phyloP scores from a whole-genome alignment of 2,797 vertebrate genomes.

The Sebastes vulpes region DNA sequence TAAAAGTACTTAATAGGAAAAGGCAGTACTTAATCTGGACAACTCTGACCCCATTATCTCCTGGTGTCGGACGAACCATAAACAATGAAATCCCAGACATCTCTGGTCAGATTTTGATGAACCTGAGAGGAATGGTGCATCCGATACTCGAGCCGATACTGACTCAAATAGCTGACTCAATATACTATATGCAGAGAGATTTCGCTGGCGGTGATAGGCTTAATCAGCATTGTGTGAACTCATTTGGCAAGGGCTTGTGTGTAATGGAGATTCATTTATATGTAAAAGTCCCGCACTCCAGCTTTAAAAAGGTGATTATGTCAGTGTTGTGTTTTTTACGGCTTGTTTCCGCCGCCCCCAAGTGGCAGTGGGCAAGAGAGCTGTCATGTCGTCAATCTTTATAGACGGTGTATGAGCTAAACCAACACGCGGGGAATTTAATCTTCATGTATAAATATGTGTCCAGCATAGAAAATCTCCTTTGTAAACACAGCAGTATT shows the following conservation, averaged over 20 bases:
- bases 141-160: no score
- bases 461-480: constrained; percentile 15
- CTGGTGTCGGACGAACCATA: background rate
- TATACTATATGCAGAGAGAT: no score
- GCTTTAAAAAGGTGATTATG: background rate
- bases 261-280: no score
- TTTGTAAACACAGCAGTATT: constrained; percentile 25
- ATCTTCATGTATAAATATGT: constrained; percentile 29
- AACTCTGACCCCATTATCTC: background rate
- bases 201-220: no score
- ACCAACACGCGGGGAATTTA: constrained; percentile 4
- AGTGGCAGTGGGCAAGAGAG: background rate
- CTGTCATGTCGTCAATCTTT: no score
- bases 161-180: no score
- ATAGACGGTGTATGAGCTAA: background rate
- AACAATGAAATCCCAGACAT: background rate
- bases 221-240: no score
- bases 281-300: background rate
- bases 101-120: background rate
- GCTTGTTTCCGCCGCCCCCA: background rate
- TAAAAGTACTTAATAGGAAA: background rate
- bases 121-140: background rate
- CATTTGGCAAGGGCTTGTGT: no score
- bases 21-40: background rate
- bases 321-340: background rate